These are phyloP conservation scores for Synergus japonicus DNA, from an alignment of 2,888 invertebrate genomes.

Conservation along the genomic window DNA sequence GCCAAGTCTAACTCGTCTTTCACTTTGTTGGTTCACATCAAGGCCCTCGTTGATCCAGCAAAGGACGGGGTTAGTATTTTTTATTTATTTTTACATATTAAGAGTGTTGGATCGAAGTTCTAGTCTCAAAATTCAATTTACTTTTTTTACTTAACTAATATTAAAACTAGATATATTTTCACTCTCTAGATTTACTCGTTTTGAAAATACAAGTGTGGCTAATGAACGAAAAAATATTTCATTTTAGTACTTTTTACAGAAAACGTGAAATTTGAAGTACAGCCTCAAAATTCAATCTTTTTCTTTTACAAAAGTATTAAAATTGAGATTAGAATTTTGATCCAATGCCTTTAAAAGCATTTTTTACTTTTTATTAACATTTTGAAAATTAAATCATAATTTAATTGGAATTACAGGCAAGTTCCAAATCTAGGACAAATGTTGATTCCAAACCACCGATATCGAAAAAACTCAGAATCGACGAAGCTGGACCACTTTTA, in stretches of 20 bases:
- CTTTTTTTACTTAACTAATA: too few species aligned
- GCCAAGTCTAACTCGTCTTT: conserved; percentile 81
- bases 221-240: neutral
- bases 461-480: conserved; percentile 74
- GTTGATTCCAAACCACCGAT: conserved; percentile 74
- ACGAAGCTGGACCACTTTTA: conserved; percentile 71
- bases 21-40: conserved; percentile 90
- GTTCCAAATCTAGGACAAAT: conserved; percentile 69
- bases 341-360: neutral
- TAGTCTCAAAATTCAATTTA: too few species aligned
- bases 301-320: neutral
- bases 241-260: too few species aligned
- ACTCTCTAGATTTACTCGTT: too few species aligned
- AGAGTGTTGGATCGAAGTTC: neutral
- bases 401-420: conserved; percentile 53
- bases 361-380: neutral
- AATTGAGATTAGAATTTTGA: too few species aligned
- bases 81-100: neutral
- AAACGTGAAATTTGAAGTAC: too few species aligned
- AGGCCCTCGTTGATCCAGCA: conserved; percentile 84
- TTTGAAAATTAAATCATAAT: neutral
- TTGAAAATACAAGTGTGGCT: too few species aligned
- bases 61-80: conserved; percentile 78
- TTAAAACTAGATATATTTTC: too few species aligned
- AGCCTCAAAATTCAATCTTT: neutral